Percentiles rank a stretch among this genome's conserved stretches.
Evolutionary conservation across 1,140 invertebrate genomes (phyloP).

Genomic region (Eueides isabella): DNA sequence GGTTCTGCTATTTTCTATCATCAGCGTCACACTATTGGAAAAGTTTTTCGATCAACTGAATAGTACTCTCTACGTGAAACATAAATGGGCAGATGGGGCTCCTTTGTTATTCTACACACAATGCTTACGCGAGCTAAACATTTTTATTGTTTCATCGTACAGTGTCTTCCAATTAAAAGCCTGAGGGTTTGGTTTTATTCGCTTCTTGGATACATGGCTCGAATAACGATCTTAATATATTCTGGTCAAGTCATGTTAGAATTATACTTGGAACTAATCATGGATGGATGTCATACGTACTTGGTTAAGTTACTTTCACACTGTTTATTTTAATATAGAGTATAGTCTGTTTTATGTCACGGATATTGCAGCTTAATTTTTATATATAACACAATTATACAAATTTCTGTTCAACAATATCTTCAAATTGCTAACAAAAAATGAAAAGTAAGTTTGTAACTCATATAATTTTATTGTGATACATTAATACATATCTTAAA

Average conservation of each 20-base stretch:
- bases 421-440: too few species aligned
- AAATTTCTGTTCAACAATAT: too few species aligned
- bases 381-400: background rate
- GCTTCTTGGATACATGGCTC: constrained; percentile 24
- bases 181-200: constrained; percentile 34
- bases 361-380: background rate
- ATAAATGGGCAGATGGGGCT: constrained; percentile 63
- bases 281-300: constrained; percentile 2
- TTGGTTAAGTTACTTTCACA: background rate
- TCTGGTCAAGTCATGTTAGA: constrained; percentile 9
- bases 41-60: constrained; percentile 78
- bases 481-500: background rate
- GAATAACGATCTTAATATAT: constrained; percentile 27
- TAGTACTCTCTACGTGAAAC: constrained; percentile 66
- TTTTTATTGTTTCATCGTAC: constrained; percentile 55
- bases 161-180: constrained; percentile 47
- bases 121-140: constrained; percentile 51
- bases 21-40: constrained; percentile 70
- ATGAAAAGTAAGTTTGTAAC: too few species aligned
- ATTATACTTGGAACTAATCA: constrained; percentile 7
- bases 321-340: too few species aligned
- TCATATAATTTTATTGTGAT: too few species aligned
- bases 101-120: constrained; percentile 63
- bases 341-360: too few species aligned
- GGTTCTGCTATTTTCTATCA: constrained; percentile 69